Conservation (phyloP, 2,113 vertebrate genomes). For the Tetrax tetrax region DNA sequence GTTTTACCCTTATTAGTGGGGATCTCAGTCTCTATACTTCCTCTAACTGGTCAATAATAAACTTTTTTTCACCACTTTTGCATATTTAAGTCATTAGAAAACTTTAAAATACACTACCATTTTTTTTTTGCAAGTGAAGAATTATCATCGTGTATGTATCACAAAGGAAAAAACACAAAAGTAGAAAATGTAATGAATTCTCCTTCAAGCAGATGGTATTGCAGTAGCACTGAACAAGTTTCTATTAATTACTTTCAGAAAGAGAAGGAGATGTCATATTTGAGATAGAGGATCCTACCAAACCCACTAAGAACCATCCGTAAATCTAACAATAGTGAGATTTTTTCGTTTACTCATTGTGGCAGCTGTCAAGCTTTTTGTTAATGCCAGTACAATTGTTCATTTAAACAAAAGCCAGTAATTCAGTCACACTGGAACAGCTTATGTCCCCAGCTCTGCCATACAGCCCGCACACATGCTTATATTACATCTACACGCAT, state of each 20-base stretch:
- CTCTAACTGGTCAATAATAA: background rate
- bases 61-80: background rate
- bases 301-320: background rate
- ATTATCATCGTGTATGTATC: background rate
- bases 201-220: constrained; percentile 24
- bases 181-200: constrained; percentile 5
- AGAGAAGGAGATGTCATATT: constrained; percentile 19
- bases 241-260: constrained; percentile 40
- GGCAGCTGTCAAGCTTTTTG: constrained; percentile 55
- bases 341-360: constrained; percentile 12
- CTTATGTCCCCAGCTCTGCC: background rate
- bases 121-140: background rate
- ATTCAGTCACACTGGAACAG: constrained; percentile 11
- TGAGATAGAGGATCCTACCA: constrained; percentile 19
- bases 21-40: background rate
- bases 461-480: background rate
- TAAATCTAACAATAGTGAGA: constrained; percentile 24
- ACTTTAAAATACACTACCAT: background rate
- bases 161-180: constrained; percentile 31
- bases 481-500: background rate
- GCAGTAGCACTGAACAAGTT: background rate
- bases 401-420: constrained; percentile 47
- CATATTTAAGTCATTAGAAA: background rate
- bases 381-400: constrained; percentile 30
- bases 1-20: background rate